Evolutionary conservation across 1,140 invertebrate genomes (phyloP).

Genomic region (Hyposmocoma kahamanoa): DNA sequence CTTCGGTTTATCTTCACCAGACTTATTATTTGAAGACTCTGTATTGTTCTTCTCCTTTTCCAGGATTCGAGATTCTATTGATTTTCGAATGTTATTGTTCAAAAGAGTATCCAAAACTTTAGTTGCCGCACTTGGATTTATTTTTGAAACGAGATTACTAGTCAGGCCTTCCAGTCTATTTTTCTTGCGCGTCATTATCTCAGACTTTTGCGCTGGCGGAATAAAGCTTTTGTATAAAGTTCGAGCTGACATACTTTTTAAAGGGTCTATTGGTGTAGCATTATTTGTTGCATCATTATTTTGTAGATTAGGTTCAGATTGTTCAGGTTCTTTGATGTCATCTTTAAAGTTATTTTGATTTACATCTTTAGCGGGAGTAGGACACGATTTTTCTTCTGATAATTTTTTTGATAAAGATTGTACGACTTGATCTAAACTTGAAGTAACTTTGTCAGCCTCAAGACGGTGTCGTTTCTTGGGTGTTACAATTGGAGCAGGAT

Average conservation of each 20-base stretch:
- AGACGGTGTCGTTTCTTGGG: conserved; percentile 75
- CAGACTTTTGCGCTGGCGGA: conserved; percentile 64
- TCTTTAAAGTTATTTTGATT: conserved; percentile 40
- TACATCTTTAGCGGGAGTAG: conserved; percentile 32
- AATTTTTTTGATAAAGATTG: conserved; percentile 68
- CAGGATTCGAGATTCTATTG: conserved; percentile 69
- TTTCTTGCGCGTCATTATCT: conserved; percentile 74
- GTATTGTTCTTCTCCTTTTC: conserved; percentile 61
- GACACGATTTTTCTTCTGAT: conserved; percentile 53
- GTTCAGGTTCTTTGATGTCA: conserved; percentile 36
- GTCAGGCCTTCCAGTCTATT: conserved; percentile 75
- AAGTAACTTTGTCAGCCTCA: conserved; percentile 60
- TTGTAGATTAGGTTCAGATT: conserved; percentile 23
- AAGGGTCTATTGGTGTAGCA: conserved; percentile 44
- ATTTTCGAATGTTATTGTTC: conserved; percentile 71
- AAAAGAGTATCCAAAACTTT: conserved; percentile 70
- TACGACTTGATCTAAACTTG: conserved; percentile 64
- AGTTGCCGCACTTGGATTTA: conserved; percentile 68
- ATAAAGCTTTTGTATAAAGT: conserved; percentile 63
- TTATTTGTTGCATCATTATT: conserved; percentile 40
- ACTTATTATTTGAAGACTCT: conserved; percentile 33
- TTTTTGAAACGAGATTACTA: conserved; percentile 72
- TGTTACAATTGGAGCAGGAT: conserved; percentile 65
- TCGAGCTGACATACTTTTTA: conserved; percentile 62
- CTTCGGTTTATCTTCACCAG: conserved; percentile 46